A percentile compares a stretch with the other conserved stretches of the same genome.
Evolutionary conservation across 2,888 invertebrate genomes (phyloP).

Genomic region (Agrochola macilenta): DNA sequence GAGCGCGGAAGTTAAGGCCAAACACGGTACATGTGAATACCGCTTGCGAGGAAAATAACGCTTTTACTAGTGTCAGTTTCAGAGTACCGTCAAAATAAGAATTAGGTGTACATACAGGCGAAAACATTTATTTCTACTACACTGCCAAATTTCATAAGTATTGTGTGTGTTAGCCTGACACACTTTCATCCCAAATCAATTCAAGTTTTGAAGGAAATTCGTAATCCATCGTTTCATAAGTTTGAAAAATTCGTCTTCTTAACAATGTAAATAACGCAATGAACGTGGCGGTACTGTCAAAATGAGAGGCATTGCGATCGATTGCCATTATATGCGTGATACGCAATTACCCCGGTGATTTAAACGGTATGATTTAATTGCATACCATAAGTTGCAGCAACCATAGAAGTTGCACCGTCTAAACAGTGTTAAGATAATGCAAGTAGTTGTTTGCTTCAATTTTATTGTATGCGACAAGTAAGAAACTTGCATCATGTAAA

Average conservation of each 20-base stretch:
- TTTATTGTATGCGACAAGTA: no score
- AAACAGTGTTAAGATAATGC: not conserved
- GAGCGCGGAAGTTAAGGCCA: not conserved
- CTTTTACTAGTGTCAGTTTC: not conserved
- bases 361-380: not conserved
- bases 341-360: not conserved
- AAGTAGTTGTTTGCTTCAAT: no score
- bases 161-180: not conserved
- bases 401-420: not conserved
- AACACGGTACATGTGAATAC: conserved; percentile 3
- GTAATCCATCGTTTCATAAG: no score
- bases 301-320: no score
- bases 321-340: no score
- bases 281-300: no score
- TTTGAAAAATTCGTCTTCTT: no score
- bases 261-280: no score
- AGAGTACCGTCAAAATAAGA: not conserved
- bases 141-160: not conserved
- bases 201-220: no score
- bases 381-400: not conserved
- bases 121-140: not conserved
- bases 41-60: conserved; percentile 13
- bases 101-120: not conserved
- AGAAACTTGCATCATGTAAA: not conserved
- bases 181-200: no score